Evolutionary conservation across 1,140 invertebrate genomes (phyloP).

Genomic region (Lithobius niger): DNA sequence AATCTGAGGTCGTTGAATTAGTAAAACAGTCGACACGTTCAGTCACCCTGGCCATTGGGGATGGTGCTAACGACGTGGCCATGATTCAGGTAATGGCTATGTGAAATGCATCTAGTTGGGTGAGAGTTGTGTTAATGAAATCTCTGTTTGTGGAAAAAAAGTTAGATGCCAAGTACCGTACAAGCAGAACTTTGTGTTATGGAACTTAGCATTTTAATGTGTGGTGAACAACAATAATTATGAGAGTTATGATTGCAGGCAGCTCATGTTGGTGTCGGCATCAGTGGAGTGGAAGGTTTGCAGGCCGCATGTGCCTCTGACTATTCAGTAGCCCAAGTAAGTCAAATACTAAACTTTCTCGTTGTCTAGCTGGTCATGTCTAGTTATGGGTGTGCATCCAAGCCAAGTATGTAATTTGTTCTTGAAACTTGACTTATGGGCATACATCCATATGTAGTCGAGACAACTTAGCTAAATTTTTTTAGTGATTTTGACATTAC

Average conservation of each 20-base stretch:
- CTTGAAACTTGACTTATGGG: too few relatives aligned
- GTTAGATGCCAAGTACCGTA: too few relatives aligned
- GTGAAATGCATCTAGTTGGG: slow-evolving; percentile 49
- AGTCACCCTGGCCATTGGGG: slow-evolving; percentile 92
- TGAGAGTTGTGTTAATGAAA: background rate
- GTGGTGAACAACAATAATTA: too few relatives aligned
- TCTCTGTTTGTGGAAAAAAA: too few relatives aligned
- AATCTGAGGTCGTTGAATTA: slow-evolving; percentile 88
- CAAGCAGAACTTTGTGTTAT: background rate
- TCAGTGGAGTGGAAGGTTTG: slow-evolving; percentile 94
- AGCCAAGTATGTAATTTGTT: too few relatives aligned
- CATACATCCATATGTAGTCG: too few relatives aligned
- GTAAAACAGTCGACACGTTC: slow-evolving; percentile 71
- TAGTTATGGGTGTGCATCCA: too few relatives aligned
- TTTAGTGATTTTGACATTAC: too few relatives aligned
- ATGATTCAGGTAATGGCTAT: slow-evolving; percentile 82
- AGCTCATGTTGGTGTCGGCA: slow-evolving; percentile 75
- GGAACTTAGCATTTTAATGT: background rate
- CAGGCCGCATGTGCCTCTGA: slow-evolving; percentile 97
- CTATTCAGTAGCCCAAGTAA: slow-evolving; percentile 78
- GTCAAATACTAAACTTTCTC: too few relatives aligned
- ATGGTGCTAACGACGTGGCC: slow-evolving; percentile 98
- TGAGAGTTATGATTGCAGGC: slow-evolving; percentile 28
- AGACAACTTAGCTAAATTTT: too few relatives aligned
- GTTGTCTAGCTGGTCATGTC: too few relatives aligned